Evolutionary conservation across 2,113 vertebrate genomes (phyloP).

Genomic region (Istiophorus platypterus): DNA sequence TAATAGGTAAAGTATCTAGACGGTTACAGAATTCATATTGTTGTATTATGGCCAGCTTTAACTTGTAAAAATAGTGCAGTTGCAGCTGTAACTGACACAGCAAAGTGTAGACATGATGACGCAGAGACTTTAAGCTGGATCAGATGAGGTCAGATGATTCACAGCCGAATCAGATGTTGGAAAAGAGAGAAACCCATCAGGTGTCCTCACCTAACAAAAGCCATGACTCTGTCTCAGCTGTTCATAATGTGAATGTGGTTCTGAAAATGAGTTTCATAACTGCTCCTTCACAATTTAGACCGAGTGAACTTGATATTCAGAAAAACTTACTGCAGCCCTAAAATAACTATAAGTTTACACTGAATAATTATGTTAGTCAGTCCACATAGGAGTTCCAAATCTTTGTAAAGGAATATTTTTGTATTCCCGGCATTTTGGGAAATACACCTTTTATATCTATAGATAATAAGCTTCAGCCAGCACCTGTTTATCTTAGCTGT

Average conservation of each 20-base stretch:
- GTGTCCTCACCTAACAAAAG: slow-evolving; percentile 1
- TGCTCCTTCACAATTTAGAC: not conserved
- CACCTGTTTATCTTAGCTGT: not conserved
- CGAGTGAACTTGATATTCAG: not conserved
- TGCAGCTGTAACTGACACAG: slow-evolving; percentile 9
- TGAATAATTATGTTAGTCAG: not conserved
- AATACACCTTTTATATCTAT: not conserved
- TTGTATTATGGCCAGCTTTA: not conserved
- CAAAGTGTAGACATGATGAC: slow-evolving; percentile 31
- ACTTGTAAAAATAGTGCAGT: not conserved
- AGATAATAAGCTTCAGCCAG: not conserved
- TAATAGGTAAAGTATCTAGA: not conserved
- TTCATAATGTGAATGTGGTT: slow-evolving; percentile 4
- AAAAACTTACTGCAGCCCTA: too few relatives aligned
- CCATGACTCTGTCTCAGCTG: not conserved
- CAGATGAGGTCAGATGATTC: slow-evolving; percentile 20
- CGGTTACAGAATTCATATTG: not conserved
- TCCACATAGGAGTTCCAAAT: too few relatives aligned
- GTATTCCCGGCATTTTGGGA: not conserved
- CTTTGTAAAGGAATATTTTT: not conserved
- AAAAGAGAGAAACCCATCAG: not conserved
- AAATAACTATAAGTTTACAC: not conserved
- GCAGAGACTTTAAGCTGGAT: slow-evolving; percentile 12
- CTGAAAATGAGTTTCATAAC: not conserved
- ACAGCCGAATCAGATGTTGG: slow-evolving; percentile 15